Conservation (phyloP, 2,113 vertebrate genomes). For the Heptranchias perlo region DNA sequence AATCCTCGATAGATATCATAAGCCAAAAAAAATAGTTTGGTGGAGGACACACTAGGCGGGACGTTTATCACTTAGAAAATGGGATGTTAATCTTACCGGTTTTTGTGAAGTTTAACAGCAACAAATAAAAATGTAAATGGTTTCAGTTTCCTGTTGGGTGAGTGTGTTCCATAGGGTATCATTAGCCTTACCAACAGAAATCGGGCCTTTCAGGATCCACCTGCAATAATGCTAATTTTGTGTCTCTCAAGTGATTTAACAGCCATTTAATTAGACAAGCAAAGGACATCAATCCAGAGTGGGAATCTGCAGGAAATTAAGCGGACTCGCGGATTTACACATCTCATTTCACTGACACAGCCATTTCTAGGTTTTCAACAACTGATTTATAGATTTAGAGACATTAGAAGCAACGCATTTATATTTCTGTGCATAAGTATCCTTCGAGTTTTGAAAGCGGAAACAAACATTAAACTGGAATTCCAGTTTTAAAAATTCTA, state of each 20-base stretch:
- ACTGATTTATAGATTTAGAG: not conserved
- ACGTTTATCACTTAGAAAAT: not conserved
- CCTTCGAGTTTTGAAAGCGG: not conserved
- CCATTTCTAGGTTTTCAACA: not conserved
- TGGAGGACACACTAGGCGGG: not conserved
- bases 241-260: not conserved
- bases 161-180: not conserved
- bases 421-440: not conserved
- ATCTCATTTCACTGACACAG: not conserved
- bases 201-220: not conserved
- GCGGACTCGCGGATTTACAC: slow-evolving; percentile 1
- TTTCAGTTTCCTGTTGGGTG: slow-evolving; percentile 5
- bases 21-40: not conserved
- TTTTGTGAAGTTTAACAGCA: not conserved
- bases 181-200: not conserved
- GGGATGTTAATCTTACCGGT: not conserved
- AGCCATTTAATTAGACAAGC: not conserved
- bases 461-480: not conserved
- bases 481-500: not conserved
- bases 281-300: not conserved
- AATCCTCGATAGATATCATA: not conserved
- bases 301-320: not conserved
- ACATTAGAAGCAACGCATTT: not conserved
- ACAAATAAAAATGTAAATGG: not conserved
- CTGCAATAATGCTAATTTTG: not conserved